phyloP scores from a whole-genome alignment of 2,797 vertebrate genomes.

The Oreonectes daqikongensis region DNA sequence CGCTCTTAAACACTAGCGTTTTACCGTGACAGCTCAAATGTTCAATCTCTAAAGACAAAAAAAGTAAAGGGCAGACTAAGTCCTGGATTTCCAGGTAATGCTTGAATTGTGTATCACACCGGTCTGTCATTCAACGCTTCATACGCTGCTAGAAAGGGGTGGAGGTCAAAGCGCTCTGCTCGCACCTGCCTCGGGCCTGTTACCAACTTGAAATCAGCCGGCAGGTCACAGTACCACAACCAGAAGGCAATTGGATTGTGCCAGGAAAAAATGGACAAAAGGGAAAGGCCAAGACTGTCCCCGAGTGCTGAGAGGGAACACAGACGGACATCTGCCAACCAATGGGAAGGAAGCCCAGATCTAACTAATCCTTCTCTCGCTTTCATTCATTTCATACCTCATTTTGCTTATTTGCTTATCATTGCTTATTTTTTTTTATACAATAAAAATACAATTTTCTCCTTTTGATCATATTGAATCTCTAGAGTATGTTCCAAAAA shows the following conservation, averaged over 20 bases:
- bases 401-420: too few relatives aligned
- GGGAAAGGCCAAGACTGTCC: slow-evolving; percentile 2
- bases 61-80: slow-evolving; percentile 49
- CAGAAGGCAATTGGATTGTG: slow-evolving; percentile 21
- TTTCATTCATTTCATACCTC: neutral
- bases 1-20: slow-evolving; percentile 31
- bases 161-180: slow-evolving; percentile 41
- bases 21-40: slow-evolving; percentile 54
- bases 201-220: slow-evolving; percentile 29
- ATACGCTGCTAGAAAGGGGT: slow-evolving; percentile 44
- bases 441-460: neutral
- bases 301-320: neutral
- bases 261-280: neutral
- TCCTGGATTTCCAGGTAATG: slow-evolving; percentile 42
- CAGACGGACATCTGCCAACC: slow-evolving; percentile 6
- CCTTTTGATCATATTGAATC: neutral
- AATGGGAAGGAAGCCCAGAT: slow-evolving; percentile 12
- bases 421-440: too few relatives aligned
- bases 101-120: slow-evolving; percentile 51
- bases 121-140: slow-evolving; percentile 51
- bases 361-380: slow-evolving; percentile 27
- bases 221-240: slow-evolving; percentile 33
- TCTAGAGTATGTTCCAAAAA: slow-evolving; percentile 11
- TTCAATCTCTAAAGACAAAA: slow-evolving; percentile 42
- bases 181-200: slow-evolving; percentile 34